phyloP scores from a whole-genome alignment of 2,888 invertebrate species.

The Pammene fasciana region DNA sequence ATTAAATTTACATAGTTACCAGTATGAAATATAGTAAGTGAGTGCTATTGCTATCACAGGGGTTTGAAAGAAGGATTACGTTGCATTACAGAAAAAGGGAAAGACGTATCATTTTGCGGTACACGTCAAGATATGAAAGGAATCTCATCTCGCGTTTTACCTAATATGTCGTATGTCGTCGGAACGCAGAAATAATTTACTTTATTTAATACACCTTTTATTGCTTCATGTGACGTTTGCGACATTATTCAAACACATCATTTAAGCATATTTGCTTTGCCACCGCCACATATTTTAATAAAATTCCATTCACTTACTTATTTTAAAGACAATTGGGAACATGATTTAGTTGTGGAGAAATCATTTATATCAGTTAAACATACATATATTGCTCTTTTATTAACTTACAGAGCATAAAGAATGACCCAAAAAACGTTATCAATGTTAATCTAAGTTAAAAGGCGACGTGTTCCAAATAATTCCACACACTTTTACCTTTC shows the following conservation, averaged over 20 bases:
- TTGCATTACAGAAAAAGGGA: constrained; percentile 14
- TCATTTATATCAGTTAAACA: no score
- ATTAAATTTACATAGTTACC: not conserved
- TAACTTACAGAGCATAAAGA: no score
- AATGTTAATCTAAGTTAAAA: no score
- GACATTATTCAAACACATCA: not conserved
- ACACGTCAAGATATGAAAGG: constrained; percentile 15
- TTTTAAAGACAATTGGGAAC: no score
- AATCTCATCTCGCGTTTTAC: constrained; percentile 15
- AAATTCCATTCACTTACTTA: no score
- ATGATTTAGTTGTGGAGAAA: no score
- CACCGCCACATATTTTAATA: no score
- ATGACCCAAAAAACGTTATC: no score
- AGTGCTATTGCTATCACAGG: constrained; percentile 10
- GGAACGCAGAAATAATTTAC: constrained; percentile 4
- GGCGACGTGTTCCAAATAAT: no score
- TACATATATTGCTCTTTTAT: no score
- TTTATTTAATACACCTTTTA: not conserved
- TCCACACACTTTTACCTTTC: no score
- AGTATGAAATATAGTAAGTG: not conserved
- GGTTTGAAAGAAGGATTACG: constrained; percentile 24
- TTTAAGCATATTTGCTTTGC: not conserved
- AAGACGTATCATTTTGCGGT: constrained; percentile 18
- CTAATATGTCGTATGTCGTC: constrained; percentile 2
- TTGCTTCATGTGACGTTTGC: not conserved